Conservation (phyloP, 2,888 invertebrate genomes). For the Muscina levida region DNA sequence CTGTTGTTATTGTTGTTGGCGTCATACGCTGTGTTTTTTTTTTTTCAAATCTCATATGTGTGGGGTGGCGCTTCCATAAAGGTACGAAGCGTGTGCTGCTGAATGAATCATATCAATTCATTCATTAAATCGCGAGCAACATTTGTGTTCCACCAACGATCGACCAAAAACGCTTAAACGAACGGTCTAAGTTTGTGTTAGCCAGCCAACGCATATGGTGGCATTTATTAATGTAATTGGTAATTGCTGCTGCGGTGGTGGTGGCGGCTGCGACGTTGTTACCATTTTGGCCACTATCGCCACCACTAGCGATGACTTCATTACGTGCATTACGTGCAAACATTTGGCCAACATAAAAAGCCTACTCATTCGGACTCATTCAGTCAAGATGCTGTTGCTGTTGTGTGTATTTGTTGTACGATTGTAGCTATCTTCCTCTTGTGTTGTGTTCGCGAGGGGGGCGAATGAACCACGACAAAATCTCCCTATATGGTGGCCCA, state of each 20-base stretch:
- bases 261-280: conserved; percentile 15
- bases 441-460: conserved; percentile 21
- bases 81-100: conserved; percentile 18
- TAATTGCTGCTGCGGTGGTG: conserved; percentile 51
- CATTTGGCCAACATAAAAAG: background rate
- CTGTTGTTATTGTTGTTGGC: conserved; percentile 52
- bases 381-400: background rate
- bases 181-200: background rate
- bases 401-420: too few species aligned
- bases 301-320: conserved; percentile 62
- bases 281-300: conserved; percentile 42
- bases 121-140: conserved; percentile 32
- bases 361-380: conserved; percentile 45
- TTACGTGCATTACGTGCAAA: conserved; percentile 1
- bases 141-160: background rate
- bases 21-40: conserved; percentile 46
- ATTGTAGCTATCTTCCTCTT: too few species aligned
- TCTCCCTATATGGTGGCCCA: conserved; percentile 61
- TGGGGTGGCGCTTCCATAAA: background rate
- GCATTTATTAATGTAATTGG: conserved; percentile 46
- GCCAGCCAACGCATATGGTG: conserved; percentile 63
- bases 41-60: too few species aligned
- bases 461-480: conserved; percentile 46
- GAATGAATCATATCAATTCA: conserved; percentile 59
- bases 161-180: too few species aligned